Conservation (phyloP, 2,888 invertebrate genomes). For the Camponotus fellah region DNA sequence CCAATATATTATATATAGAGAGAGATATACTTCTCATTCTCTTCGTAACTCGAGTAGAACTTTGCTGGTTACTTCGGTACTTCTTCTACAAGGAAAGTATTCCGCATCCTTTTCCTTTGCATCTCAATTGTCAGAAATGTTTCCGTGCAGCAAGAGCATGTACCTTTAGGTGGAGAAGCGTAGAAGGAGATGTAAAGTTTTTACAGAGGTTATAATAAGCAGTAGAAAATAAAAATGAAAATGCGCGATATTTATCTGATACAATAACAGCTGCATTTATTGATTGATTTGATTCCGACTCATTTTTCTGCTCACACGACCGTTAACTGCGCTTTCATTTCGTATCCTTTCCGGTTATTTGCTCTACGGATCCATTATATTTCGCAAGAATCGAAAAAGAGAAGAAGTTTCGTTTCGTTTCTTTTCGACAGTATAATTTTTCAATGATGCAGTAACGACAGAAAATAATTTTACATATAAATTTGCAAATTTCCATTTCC, state of each 20-base stretch:
- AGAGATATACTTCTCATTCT: conserved; percentile 2
- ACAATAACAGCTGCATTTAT: conserved; percentile 4
- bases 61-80: conserved; percentile 36
- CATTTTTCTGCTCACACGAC: neutral
- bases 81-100: conserved; percentile 37
- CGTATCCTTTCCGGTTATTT: neutral
- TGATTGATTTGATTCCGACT: neutral
- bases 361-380: neutral
- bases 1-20: conserved; percentile 26
- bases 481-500: neutral
- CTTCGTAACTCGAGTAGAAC: conserved; percentile 37
- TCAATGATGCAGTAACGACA: neutral
- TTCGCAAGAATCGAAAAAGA: neutral
- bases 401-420: neutral
- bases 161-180: conserved; percentile 25
- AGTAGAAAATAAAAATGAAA: conserved; percentile 5
- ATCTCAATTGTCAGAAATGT: conserved; percentile 54
- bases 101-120: conserved; percentile 35
- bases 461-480: neutral
- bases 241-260: neutral
- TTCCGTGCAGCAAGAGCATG: neutral
- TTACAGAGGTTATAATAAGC: neutral
- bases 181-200: conserved; percentile 41
- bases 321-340: neutral
- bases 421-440: neutral